Base-by-base conservation (phyloP, 2,797 vertebrate genomes). In the Neosilurus hyrtlii region DNA sequence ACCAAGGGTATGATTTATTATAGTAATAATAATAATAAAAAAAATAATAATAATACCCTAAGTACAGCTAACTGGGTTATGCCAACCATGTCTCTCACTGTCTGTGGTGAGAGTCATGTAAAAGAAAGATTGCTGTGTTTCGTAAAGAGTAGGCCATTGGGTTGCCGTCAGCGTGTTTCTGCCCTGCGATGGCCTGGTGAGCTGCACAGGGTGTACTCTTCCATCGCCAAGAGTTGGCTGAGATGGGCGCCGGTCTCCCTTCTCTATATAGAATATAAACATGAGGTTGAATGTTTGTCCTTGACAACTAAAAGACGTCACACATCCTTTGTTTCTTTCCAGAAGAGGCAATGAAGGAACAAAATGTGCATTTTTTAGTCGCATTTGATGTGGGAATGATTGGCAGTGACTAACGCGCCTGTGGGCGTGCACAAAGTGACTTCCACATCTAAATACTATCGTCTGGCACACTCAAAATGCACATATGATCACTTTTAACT, bases 381-480 rank as follows among this genome's bases (percentile, higher is more conserved):
- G 56, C 67, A 72, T 82, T 81, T 76, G 78, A 84, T 84, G 80
- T 86, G 73, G 72, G 73, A 89, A 89, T 92, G 91, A 93, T 91
- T 94, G 92, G 90, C 90, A 88, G 88, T 87, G 73, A 85, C 84
- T 82, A 88, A 83, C 86, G 90, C 87, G 87, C 90, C 90, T 84
- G 94, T 94, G 94, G 94, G 93, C 92, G 94, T 87, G 89, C 92
- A 92, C 92, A 85, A 89, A 92, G 92, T 90, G 91, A 89, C 91
- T 92, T 92, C 90, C 92, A 92, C 91, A 89, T 90, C 66, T 91
- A 90, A 94, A 92, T 90, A 92, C 86, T 83, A 90, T 92, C 91
- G 91, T 91, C 91, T 93, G 88, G 89, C 90, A 85, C 89, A 67
- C 83, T 90, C 91, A 93, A 90, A 92, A 93, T 92, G 90, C 79